These are phyloP conservation scores for Saxidomus purpurata DNA, from an alignment of 1,140 invertebrate genomes.

Conservation along the genomic window DNA sequence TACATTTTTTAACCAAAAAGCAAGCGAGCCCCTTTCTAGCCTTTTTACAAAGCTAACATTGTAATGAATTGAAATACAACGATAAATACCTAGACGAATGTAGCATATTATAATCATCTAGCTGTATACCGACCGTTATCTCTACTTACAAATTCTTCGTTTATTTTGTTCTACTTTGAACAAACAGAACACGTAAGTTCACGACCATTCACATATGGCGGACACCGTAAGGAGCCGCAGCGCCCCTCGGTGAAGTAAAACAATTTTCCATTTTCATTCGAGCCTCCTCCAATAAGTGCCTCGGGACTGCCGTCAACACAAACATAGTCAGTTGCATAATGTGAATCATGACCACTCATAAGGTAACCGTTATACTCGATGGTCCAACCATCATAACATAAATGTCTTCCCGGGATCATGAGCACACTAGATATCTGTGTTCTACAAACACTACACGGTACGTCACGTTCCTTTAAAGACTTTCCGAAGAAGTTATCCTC, in stretches of 20 bases:
- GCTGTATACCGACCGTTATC: too few species aligned
- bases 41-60: too few species aligned
- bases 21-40: too few species aligned
- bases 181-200: constrained; percentile 7
- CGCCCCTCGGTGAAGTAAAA: not conserved
- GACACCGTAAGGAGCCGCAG: not conserved
- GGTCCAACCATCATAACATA: constrained; percentile 61
- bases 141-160: too few species aligned
- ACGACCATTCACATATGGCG: not conserved
- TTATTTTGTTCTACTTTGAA: not conserved
- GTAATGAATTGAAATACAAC: too few species aligned
- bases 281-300: not conserved
- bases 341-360: constrained; percentile 32
- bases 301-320: not conserved
- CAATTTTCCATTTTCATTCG: not conserved
- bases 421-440: constrained; percentile 28
- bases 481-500: not conserved
- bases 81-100: too few species aligned
- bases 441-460: constrained; percentile 65
- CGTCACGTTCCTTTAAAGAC: constrained; percentile 14
- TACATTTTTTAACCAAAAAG: too few species aligned
- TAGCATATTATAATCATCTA: too few species aligned
- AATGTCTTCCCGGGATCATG: constrained; percentile 64
- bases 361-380: constrained; percentile 69
- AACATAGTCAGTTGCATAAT: not conserved